Evolutionary conservation across 1,140 invertebrate species (phyloP), one percentile per base, ranked within the genome.

Genomic region (Caerostris darwini): DNA sequence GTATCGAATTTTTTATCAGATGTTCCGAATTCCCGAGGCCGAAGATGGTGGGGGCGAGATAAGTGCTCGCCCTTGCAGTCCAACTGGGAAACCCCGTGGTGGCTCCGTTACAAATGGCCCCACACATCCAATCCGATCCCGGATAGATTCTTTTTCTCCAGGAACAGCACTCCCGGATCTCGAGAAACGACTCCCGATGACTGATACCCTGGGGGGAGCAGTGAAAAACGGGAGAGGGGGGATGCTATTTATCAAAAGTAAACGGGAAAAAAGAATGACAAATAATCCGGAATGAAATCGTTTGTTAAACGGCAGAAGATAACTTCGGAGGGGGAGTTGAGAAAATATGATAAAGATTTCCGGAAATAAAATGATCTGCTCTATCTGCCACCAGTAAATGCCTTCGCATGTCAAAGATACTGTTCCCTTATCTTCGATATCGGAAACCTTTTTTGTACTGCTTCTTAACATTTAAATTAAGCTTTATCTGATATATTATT

Each of bases 311-410:
- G 34, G 34, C 8, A 8, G 71, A 77, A 77, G 71, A 77, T 53
- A 77, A 50, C 19, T 5, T n/a, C n/a, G 6, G 14, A n/a, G 17
- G n/a, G 61, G 12, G 71, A 50, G 10, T 53, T 53, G 14, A 5
- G 34, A 77, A 71, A 53, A 77, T 77, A 50, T 69, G 67, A 69
- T 77, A 14, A 77, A 77, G 34, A 77, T 17, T n/a, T 67, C 61
- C 6, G 2, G 0, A n/a, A 67, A 67, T 17, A 67, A 67, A 34
- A 34, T 34, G 34, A 34, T 34, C 34, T 34, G 34, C 34, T 34
- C 34, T 34, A 34, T 34, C 34, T 34, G 34, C 34, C 34, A 34
- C 34, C 34, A 34, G 34, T 34, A 34, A 34, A 34, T 34, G 34
- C 34, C 34, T 34, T 34, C 34, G 34, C 2, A 34, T 34, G 34